phyloP scores from a whole-genome alignment of 2,888 invertebrate genomes.

The Eristalis tenax region DNA sequence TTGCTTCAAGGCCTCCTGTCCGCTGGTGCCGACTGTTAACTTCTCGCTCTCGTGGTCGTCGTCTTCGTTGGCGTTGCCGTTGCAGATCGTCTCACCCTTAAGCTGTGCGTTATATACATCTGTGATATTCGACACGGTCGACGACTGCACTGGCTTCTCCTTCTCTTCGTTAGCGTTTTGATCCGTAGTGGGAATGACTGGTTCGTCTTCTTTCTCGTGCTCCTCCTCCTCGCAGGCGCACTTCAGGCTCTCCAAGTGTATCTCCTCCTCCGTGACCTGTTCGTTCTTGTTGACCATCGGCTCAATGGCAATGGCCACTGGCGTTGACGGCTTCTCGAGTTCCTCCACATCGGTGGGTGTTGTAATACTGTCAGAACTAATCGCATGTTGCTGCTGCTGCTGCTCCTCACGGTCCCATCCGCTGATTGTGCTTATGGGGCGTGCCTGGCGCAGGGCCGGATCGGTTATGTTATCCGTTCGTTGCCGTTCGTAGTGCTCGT shows the following conservation, averaged over 20 bases:
- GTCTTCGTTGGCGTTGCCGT: slow-evolving; percentile 73
- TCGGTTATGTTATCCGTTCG: slow-evolving; percentile 97
- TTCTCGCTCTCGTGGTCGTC: slow-evolving; percentile 21
- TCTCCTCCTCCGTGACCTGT: slow-evolving; percentile 73
- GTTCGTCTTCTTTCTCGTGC: slow-evolving; percentile 20
- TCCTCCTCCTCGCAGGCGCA: slow-evolving; percentile 74
- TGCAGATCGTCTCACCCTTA: slow-evolving; percentile 78
- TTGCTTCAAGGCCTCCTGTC: slow-evolving; percentile 79
- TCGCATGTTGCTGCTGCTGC: slow-evolving; percentile 76
- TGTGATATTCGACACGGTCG: slow-evolving; percentile 79
- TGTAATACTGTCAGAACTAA: slow-evolving; percentile 49
- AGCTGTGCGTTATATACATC: slow-evolving; percentile 81
- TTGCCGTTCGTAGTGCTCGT: slow-evolving; percentile 96
- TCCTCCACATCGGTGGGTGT: slow-evolving; percentile 62
- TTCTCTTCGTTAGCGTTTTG: slow-evolving; percentile 69
- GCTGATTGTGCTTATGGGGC: slow-evolving; percentile 97
- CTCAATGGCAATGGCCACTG: slow-evolving; percentile 62
- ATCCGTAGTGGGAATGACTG: slow-evolving; percentile 45
- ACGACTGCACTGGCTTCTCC: slow-evolving; percentile 73
- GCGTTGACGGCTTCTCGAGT: slow-evolving; percentile 65
- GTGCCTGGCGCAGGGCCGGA: slow-evolving; percentile 94
- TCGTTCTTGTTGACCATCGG: slow-evolving; percentile 68
- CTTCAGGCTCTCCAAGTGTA: slow-evolving; percentile 73
- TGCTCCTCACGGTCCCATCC: slow-evolving; percentile 91
- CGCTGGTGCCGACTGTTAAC: slow-evolving; percentile 76